Base-by-base conservation (phyloP, 2,797 vertebrate species). In the Catharus ustulatus region DNA sequence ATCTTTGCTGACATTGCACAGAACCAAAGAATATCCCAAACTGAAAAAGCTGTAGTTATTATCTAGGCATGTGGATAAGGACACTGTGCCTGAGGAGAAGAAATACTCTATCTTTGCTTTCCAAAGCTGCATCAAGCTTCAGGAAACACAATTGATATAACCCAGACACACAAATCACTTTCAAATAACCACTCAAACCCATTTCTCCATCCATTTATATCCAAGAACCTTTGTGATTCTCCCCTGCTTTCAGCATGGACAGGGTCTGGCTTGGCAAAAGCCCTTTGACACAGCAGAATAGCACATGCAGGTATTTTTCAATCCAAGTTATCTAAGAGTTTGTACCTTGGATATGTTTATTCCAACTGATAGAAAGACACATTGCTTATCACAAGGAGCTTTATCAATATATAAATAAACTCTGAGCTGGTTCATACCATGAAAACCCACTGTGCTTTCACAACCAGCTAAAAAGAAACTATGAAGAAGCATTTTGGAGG, bases 141-240 rank as follows among this genome's bases (percentile, higher is more conserved):
- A 38, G 59, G 63, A 82, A 92, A 67, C 36, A 72, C 14, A 93
- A 34, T 0, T 73, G 76, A 90, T 81, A 88, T 42, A 84, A 54
- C 42, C 63, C 81, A 95, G 95, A 79, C 88, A 84, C 61, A 93
- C 86, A 94, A 93, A 95, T 87, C 81, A 89, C 46, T 87, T 74
- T 30, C 52, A 89, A 84, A 80, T 16, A 82, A 75, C 46, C 51
- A 82, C 62, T 49, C 62, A 71, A 79, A 69, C 42, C 40, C 57
- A 54, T 68, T 92, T 90, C 66, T 76, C 55, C 55, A 49, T 21
- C 72, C 67, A 64, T 74, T 90, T 90, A 46, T 77, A 84, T 27
- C 67, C 77, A 87, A 73, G 45, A 90, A 68, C 26, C 10, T 57
- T 63, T 30, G 19, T 64, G 42, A 38, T 49, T 84, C 57, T 43